Percentiles rank a stretch among this genome's conserved stretches.
phyloP scores from a whole-genome alignment of 2,797 vertebrate species.

The Epinephelus awoara region DNA sequence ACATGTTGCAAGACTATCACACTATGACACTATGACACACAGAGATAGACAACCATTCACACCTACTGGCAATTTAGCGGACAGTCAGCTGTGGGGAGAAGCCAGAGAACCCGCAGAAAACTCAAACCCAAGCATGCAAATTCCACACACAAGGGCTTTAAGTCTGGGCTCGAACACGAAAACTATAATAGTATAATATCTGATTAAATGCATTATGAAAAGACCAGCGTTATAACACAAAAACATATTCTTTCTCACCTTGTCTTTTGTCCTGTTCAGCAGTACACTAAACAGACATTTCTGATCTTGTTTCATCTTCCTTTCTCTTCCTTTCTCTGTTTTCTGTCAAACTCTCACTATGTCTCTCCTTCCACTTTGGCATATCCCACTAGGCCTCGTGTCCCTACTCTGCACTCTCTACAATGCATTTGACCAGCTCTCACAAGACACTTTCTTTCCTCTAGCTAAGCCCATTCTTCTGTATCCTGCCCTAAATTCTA shows the following conservation, averaged over 20 bases:
- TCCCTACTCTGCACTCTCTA: slow-evolving; percentile 70
- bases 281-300: slow-evolving; percentile 22
- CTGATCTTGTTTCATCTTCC: slow-evolving; percentile 21
- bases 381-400: slow-evolving; percentile 71
- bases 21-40: too few species aligned
- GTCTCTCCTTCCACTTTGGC: slow-evolving; percentile 63
- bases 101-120: too few species aligned
- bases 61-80: too few species aligned
- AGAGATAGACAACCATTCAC: too few species aligned
- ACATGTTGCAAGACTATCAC: too few species aligned
- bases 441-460: slow-evolving; percentile 69
- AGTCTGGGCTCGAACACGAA: too few species aligned
- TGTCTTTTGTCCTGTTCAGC: slow-evolving; percentile 9
- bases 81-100: too few species aligned
- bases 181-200: too few species aligned
- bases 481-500: slow-evolving; percentile 75
- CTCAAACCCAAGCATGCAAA: too few species aligned
- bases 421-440: slow-evolving; percentile 68
- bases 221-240: background rate
- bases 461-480: slow-evolving; percentile 65
- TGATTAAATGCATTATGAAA: background rate
- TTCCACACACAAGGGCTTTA: too few species aligned
- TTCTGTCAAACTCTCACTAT: slow-evolving; percentile 47
- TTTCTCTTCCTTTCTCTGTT: slow-evolving; percentile 33
- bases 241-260: background rate